A percentile compares a stretch with the other conserved stretches of the same genome.
These are phyloP conservation scores for Nixonia krombeini DNA, from an alignment of 1,140 invertebrate species.

Conservation along the genomic window DNA sequence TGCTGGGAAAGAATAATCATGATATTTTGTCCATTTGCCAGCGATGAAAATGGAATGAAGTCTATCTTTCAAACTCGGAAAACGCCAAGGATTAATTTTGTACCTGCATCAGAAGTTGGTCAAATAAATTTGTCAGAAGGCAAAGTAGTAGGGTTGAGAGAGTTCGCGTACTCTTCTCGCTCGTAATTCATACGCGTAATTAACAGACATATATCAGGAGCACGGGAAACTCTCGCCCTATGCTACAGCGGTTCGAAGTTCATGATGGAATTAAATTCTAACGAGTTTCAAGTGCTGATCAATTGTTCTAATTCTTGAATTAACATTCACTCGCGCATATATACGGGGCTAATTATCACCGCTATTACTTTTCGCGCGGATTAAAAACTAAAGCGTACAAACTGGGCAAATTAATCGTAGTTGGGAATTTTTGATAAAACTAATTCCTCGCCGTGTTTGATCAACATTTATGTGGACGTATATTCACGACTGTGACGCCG, in stretches of 20 bases:
- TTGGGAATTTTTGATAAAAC: no score
- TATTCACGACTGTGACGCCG: no score
- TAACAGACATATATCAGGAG: slow-evolving; percentile 41
- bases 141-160: slow-evolving; percentile 10
- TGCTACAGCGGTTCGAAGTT: slow-evolving; percentile 12
- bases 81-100: slow-evolving; percentile 35
- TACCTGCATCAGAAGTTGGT: slow-evolving; percentile 35
- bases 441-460: no score
- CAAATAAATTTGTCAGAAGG: slow-evolving; percentile 44
- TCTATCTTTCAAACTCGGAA: slow-evolving; percentile 30
- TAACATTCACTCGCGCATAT: background rate
- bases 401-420: background rate
- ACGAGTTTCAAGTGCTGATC: slow-evolving; percentile 22
- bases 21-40: slow-evolving; percentile 6
- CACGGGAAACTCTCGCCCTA: slow-evolving; percentile 18
- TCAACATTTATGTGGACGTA: no score
- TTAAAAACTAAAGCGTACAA: background rate
- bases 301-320: slow-evolving; percentile 13
- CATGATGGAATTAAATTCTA: slow-evolving; percentile 38
- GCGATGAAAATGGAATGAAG: slow-evolving; percentile 33
- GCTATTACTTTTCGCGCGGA: slow-evolving; percentile 8
- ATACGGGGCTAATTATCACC: slow-evolving; percentile 16
- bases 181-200: slow-evolving; percentile 48
- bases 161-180: slow-evolving; percentile 11
- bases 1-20: no score